Conservation (phyloP, 2,888 invertebrate species). For the Morpho deidamia region DNA sequence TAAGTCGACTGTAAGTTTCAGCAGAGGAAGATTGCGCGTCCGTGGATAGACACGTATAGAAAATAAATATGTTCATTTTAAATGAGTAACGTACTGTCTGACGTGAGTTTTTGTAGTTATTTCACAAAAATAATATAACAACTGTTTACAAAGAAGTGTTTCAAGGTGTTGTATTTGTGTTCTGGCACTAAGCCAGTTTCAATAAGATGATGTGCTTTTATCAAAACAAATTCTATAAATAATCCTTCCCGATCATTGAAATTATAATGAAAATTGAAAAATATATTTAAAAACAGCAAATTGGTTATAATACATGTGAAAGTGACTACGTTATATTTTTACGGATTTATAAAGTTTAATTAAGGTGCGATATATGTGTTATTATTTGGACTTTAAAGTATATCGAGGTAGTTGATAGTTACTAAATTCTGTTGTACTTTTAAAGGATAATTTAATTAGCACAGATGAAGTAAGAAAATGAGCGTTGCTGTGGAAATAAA, state of each 20-base stretch:
- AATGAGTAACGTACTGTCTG: not conserved
- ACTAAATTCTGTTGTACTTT: slow-evolving; percentile 7
- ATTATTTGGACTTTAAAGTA: slow-evolving; percentile 2
- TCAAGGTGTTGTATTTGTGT: slow-evolving; percentile 55
- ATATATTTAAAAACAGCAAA: too few species aligned
- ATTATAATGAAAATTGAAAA: too few species aligned
- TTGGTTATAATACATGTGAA: too few species aligned
- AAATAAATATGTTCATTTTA: not conserved
- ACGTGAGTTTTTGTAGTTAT: not conserved
- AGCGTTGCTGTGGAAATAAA: slow-evolving; percentile 47
- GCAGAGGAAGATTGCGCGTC: slow-evolving; percentile 14
- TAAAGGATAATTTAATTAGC: slow-evolving; percentile 22
- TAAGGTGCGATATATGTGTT: not conserved
- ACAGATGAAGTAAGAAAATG: slow-evolving; percentile 23
- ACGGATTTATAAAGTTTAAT: not conserved
- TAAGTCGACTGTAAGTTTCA: slow-evolving; percentile 8
- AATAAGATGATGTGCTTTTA: slow-evolving; percentile 28
- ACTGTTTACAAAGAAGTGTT: slow-evolving; percentile 19
- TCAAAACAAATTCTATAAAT: slow-evolving; percentile 1
- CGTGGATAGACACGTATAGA: slow-evolving; percentile 5
- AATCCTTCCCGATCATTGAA: not conserved
- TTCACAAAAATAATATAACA: slow-evolving; percentile 1
- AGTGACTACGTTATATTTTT: not conserved
- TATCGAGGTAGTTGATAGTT: slow-evolving; percentile 11
- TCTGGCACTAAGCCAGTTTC: slow-evolving; percentile 59